phyloP scores from a whole-genome alignment of 2,113 vertebrate species.

The Cygnus atratus region DNA sequence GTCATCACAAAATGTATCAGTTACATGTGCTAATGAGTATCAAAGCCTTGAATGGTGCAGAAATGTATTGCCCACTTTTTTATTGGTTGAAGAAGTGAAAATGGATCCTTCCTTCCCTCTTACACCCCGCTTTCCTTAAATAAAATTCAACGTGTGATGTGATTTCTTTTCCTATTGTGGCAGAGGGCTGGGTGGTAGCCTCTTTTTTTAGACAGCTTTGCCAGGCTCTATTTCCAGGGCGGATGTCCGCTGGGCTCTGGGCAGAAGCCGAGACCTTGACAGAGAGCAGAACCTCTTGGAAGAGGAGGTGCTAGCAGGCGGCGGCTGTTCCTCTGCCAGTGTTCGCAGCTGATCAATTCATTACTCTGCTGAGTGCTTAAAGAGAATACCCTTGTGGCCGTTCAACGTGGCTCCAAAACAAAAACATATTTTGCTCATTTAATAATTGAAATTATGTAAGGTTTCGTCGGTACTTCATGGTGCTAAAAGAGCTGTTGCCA shows the following conservation, averaged over 20 bases:
- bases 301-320: conserved; percentile 3
- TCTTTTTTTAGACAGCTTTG: conserved; percentile 11
- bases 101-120: not conserved
- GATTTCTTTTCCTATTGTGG: conserved; percentile 8
- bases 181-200: not conserved
- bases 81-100: not conserved
- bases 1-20: not conserved
- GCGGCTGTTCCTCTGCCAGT: not conserved
- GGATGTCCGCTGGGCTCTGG: not conserved
- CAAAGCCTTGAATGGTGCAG: not conserved
- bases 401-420: conserved; percentile 25
- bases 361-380: conserved; percentile 39
- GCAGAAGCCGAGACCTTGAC: not conserved
- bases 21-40: not conserved
- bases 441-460: conserved; percentile 51
- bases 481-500: not conserved
- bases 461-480: not conserved
- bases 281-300: not conserved
- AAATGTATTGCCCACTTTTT: not conserved
- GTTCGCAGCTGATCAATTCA: conserved; percentile 30
- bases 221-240: not conserved
- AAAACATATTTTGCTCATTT: conserved; percentile 54
- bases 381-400: conserved; percentile 47
- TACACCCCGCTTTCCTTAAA: not conserved
- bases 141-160: not conserved